These are phyloP conservation scores for Anser brachyrhynchus DNA, from an alignment of 2,113 vertebrate genomes.

Conservation along the genomic window DNA sequence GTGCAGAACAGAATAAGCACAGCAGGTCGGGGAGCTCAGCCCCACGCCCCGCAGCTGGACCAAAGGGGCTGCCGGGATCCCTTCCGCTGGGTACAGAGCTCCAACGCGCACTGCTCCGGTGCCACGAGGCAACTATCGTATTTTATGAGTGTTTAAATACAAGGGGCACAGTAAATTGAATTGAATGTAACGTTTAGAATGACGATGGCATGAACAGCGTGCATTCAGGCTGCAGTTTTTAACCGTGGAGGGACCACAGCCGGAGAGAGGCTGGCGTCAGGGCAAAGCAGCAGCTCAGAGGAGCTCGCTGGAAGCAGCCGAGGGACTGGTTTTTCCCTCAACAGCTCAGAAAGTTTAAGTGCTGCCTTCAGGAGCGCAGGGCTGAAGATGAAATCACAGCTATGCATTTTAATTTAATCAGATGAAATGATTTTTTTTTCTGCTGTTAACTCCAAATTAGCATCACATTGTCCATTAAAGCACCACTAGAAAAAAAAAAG, in stretches of 20 bases:
- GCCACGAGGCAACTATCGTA: too few species aligned
- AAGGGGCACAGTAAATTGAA: neutral
- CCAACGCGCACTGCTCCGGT: too few species aligned
- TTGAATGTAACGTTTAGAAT: neutral
- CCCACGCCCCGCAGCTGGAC: neutral
- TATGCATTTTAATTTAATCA: neutral
- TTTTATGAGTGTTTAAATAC: neutral
- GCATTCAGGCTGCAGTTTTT: neutral
- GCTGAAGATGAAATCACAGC: neutral
- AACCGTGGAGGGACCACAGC: too few species aligned
- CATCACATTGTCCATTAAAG: neutral
- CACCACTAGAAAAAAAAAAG: neutral
- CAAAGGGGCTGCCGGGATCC: too few species aligned
- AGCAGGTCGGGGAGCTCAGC: neutral
- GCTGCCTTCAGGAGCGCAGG: accelerated
- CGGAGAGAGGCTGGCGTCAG: too few species aligned
- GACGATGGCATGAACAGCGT: too few species aligned
- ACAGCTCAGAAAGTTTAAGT: neutral
- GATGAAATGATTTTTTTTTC: neutral
- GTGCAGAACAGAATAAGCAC: neutral
- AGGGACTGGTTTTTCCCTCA: neutral
- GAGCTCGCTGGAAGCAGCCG: neutral
- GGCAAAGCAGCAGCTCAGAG: neutral
- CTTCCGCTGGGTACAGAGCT: too few species aligned
- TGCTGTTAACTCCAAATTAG: neutral